A percentile compares a stretch with the other conserved stretches of the same genome.
phyloP scores from a whole-genome alignment of 2,113 vertebrate species.

The Microcebus ravelobensis region DNA sequence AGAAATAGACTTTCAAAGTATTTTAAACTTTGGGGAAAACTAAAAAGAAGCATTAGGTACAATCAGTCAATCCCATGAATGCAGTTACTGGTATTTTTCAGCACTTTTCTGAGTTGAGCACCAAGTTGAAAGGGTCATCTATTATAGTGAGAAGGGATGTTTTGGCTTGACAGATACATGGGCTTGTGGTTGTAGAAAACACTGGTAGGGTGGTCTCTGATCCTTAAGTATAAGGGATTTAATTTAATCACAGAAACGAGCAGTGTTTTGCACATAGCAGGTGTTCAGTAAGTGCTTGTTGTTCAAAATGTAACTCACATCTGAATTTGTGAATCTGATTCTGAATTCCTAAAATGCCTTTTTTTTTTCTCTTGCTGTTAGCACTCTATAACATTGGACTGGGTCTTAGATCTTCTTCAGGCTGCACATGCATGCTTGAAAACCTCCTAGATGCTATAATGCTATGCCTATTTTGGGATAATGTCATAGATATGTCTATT shows the following conservation, averaged over 20 bases:
- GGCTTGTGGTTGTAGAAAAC: not conserved
- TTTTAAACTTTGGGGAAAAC: constrained; percentile 18
- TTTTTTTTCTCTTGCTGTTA: not conserved
- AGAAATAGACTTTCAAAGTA: not conserved
- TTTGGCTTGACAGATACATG: not conserved
- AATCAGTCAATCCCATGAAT: not conserved
- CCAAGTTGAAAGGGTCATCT: not conserved
- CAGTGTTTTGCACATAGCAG: constrained; percentile 42
- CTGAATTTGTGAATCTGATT: constrained; percentile 23
- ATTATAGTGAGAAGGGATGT: not conserved
- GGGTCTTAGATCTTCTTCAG: not conserved
- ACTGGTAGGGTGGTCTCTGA: constrained; percentile 24
- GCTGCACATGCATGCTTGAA: not conserved
- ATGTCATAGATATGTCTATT: not conserved
- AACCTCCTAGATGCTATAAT: not conserved
- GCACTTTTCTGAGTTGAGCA: not conserved
- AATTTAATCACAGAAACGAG: constrained; percentile 47
- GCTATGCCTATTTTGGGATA: not conserved
- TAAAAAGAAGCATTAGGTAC: not conserved
- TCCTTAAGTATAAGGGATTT: constrained; percentile 44
- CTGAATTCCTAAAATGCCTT: constrained; percentile 37
- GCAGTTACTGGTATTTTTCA: not conserved
- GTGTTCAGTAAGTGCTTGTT: constrained; percentile 15
- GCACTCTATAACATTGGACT: not conserved
- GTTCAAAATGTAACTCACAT: not conserved